phyloP scores from a whole-genome alignment of 2,888 invertebrate genomes.

The Myopa tessellatipennis region DNA sequence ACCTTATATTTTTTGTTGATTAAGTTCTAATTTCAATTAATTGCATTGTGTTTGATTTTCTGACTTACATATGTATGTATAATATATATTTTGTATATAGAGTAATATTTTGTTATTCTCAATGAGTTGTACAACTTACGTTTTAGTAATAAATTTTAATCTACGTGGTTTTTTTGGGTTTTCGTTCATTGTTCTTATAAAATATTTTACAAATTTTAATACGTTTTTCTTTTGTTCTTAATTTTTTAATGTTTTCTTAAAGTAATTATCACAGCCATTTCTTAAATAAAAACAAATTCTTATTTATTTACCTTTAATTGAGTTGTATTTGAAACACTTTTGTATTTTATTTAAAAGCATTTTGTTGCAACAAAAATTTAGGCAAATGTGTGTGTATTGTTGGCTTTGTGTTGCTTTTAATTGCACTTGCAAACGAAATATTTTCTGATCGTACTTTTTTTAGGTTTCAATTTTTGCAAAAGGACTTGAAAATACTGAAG shows the following conservation, averaged over 20 bases:
- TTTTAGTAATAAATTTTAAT: slow-evolving; percentile 20
- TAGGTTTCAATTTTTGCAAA: background rate
- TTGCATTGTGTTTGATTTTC: slow-evolving; percentile 10
- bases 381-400: slow-evolving; percentile 45
- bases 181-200: slow-evolving; percentile 23
- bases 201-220: slow-evolving; percentile 35
- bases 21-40: background rate
- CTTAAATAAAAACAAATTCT: slow-evolving; percentile 56
- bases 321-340: slow-evolving; percentile 38
- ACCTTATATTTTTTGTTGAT: background rate
- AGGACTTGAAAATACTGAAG: slow-evolving; percentile 29
- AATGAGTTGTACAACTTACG: background rate
- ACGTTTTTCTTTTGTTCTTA: slow-evolving; percentile 28
- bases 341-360: slow-evolving; percentile 46
- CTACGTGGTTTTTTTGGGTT: background rate
- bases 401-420: slow-evolving; percentile 40
- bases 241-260: slow-evolving; percentile 48
- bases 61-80: slow-evolving; percentile 8
- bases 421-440: slow-evolving; percentile 44
- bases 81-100: slow-evolving; percentile 24
- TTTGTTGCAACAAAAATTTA: slow-evolving; percentile 42
- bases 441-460: background rate
- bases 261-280: slow-evolving; percentile 62
- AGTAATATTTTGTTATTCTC: slow-evolving; percentile 22
- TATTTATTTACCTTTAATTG: slow-evolving; percentile 45